Percentiles rank a stretch among this genome's conserved stretches.
These are phyloP conservation scores for Papilio helenus DNA, from an alignment of 1,140 invertebrate species.

Conservation along the genomic window DNA sequence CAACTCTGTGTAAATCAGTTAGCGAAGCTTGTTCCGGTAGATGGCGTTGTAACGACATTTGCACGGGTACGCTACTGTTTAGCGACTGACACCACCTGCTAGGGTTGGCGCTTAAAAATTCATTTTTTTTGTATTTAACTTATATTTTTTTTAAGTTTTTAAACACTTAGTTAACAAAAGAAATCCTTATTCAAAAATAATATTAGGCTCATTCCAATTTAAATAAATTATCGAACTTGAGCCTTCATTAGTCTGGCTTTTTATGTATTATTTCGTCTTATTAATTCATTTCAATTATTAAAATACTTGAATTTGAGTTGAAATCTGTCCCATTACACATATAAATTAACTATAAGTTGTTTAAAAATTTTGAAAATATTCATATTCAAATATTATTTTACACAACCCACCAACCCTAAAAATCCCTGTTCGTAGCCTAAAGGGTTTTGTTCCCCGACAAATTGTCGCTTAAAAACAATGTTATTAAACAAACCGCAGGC, in stretches of 20 bases:
- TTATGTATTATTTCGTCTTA: neutral
- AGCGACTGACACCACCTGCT: constrained; percentile 46
- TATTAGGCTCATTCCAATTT: neutral
- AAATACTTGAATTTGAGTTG: neutral
- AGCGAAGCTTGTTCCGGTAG: constrained; percentile 70
- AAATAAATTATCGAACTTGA: neutral
- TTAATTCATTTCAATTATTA: neutral
- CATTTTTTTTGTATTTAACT: neutral
- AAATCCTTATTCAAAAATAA: neutral
- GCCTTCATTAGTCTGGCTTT: neutral
- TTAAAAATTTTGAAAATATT: neutral
- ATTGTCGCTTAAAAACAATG: constrained; percentile 80
- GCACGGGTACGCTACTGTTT: constrained; percentile 76
- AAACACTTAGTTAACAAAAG: neutral
- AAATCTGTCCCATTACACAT: neutral
- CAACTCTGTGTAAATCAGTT: constrained; percentile 60
- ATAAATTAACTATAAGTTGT: neutral
- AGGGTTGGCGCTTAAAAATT: constrained; percentile 54
- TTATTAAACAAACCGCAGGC: constrained; percentile 77
- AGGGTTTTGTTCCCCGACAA: constrained; percentile 77
- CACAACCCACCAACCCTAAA: constrained; percentile 56
- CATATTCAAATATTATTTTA: neutral
- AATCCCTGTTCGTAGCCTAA: constrained; percentile 66
- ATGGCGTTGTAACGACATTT: constrained; percentile 74
- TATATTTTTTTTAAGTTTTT: neutral